Percentiles rank a stretch among this genome's conserved stretches.
Conservation (phyloP, 64 coral and sea anemone genomes). For the Acropora yongei region DNA sequence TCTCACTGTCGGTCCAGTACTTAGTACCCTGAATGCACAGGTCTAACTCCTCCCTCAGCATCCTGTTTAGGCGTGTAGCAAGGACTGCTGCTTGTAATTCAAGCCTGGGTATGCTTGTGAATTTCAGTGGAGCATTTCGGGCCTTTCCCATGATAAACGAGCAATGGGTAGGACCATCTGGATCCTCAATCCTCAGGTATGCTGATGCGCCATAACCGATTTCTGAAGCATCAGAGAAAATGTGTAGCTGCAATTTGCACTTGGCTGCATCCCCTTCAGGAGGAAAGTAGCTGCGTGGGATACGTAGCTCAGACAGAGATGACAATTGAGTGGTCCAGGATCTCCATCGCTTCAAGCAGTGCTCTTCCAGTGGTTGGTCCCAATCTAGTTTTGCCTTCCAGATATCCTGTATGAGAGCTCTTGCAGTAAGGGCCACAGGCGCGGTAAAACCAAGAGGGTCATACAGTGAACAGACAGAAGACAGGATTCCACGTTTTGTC, state of each 20-base stretch:
- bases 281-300: slow-evolving; percentile 54
- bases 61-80: no score
- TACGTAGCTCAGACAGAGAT: slow-evolving; percentile 2
- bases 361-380: slow-evolving; percentile 44
- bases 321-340: slow-evolving; percentile 28
- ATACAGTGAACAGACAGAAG: slow-evolving; percentile 40
- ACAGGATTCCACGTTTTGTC: slow-evolving; percentile 64
- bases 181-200: no score
- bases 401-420: slow-evolving; percentile 40
- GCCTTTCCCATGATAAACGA: no score
- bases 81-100: no score
- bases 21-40: no score
- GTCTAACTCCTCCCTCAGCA: no score
- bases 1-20: no score
- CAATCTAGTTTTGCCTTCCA: slow-evolving; percentile 34
- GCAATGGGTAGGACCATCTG: no score
- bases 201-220: no score
- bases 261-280: not conserved
- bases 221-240: no score
- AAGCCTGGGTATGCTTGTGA: no score
- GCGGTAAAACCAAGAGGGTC: slow-evolving; percentile 40
- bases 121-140: no score
- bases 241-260: slow-evolving; percentile 29
- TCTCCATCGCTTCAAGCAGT: slow-evolving; percentile 20
- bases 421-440: slow-evolving; percentile 31